A percentile compares a stretch with the other conserved stretches of the same genome.
Conservation (phyloP, 2,113 vertebrate species). For the Pseudopodoces humilis region DNA sequence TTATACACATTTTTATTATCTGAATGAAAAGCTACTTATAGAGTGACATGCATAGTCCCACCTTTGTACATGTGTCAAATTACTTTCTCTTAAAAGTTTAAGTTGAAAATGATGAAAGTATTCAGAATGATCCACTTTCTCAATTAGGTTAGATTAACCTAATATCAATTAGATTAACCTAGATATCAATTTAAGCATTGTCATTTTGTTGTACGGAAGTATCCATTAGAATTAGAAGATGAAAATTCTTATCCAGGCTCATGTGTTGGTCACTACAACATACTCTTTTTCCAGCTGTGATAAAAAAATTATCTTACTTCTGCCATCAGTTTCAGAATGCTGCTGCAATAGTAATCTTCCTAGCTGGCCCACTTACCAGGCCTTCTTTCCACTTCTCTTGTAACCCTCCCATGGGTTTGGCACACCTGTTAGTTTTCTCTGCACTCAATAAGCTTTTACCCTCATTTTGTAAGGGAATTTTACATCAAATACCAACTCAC, state of each 20-base stretch:
- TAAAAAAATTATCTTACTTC: not conserved
- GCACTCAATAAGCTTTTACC: not conserved
- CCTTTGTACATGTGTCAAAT: not conserved
- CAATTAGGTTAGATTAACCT: not conserved
- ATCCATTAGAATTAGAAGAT: not conserved
- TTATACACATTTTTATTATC: not conserved
- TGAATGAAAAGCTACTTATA: not conserved
- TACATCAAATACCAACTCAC: not conserved
- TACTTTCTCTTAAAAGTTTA: not conserved
- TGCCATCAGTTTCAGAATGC: not conserved
- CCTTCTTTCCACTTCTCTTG: not conserved
- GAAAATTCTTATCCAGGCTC: not conserved
- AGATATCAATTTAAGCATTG: not conserved
- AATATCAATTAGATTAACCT: not conserved
- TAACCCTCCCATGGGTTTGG: not conserved
- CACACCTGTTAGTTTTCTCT: not conserved
- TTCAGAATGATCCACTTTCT: not conserved
- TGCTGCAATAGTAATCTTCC: not conserved
- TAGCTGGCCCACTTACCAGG: not conserved
- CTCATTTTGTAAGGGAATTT: not conserved
- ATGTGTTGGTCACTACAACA: not conserved
- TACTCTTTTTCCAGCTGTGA: not conserved
- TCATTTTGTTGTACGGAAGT: not conserved
- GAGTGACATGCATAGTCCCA: not conserved
- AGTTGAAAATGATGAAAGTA: not conserved